These are phyloP conservation scores for Elegia similella DNA, from an alignment of 2,888 invertebrate genomes.

Conservation along the genomic window DNA sequence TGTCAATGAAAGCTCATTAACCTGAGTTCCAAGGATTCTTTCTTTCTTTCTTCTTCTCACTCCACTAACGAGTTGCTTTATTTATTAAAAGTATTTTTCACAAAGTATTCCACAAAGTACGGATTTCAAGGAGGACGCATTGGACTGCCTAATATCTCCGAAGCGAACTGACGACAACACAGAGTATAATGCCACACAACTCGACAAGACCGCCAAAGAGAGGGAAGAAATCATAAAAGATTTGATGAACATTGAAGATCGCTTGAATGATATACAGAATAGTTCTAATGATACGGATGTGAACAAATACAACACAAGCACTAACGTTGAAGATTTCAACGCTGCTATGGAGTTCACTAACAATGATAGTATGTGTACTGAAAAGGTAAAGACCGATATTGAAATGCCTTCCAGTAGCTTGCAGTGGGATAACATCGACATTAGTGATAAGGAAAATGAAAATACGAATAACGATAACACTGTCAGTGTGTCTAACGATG, in stretches of 20 bases:
- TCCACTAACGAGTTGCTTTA: too few species aligned
- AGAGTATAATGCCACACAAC: slow-evolving; percentile 43
- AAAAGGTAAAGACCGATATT: slow-evolving; percentile 32
- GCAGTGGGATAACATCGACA: slow-evolving; percentile 48
- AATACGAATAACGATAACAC: slow-evolving; percentile 26
- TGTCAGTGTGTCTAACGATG: slow-evolving; percentile 20
- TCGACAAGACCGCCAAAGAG: slow-evolving; percentile 55
- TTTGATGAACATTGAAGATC: slow-evolving; percentile 70
- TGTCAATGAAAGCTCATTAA: too few species aligned
- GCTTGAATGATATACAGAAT: slow-evolving; percentile 40
- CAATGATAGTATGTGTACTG: slow-evolving; percentile 30
- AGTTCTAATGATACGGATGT: slow-evolving; percentile 34
- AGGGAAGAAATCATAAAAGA: slow-evolving; percentile 72
- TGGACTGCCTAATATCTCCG: slow-evolving; percentile 68
- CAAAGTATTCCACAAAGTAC: slow-evolving; percentile 59
- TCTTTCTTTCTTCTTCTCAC: too few species aligned
- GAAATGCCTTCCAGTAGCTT: slow-evolving; percentile 36
- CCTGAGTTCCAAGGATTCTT: too few species aligned
- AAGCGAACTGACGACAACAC: slow-evolving; percentile 53
- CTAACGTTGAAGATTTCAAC: slow-evolving; percentile 37
- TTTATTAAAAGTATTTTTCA: too few species aligned
- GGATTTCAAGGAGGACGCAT: slow-evolving; percentile 64
- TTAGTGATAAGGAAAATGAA: slow-evolving; percentile 32
- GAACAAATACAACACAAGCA: slow-evolving; percentile 32
- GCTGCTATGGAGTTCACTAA: slow-evolving; percentile 26